Percentiles rank a stretch among this genome's conserved stretches.
Conservation (phyloP, 2,797 vertebrate genomes). For the Pipistrellus kuhlii region DNA sequence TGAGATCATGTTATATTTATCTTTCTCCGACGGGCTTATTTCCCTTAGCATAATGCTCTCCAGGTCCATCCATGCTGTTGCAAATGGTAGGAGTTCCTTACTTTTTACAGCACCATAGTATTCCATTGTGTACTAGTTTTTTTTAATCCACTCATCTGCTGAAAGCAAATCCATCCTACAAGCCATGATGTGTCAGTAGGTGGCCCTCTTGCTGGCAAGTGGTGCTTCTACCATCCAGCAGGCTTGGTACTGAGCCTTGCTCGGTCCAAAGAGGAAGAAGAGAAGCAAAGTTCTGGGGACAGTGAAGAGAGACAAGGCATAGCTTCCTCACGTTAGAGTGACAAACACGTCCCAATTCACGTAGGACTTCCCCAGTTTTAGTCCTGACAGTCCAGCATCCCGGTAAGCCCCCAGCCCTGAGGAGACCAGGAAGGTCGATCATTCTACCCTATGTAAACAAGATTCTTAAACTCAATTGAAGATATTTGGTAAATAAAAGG, state of each 20-base stretch:
- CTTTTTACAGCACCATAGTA: too few species aligned
- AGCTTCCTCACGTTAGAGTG: background rate
- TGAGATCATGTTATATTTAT: too few species aligned
- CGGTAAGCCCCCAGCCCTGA: background rate
- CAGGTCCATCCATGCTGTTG: too few species aligned
- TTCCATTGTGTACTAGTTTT: too few species aligned
- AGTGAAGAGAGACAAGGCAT: background rate
- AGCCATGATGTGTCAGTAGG: background rate
- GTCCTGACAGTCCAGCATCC: background rate
- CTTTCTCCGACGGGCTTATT: too few species aligned
- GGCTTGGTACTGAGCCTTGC: background rate
- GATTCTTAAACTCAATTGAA: background rate
- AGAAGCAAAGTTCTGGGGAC: background rate
- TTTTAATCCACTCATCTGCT: too few species aligned
- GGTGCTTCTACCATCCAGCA: background rate
- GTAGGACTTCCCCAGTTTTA: background rate
- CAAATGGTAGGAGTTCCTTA: too few species aligned
- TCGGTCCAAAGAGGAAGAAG: background rate
- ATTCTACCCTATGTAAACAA: background rate
- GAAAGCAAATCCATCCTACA: background rate
- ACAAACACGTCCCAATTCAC: background rate
- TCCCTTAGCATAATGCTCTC: too few species aligned
- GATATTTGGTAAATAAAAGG: background rate
- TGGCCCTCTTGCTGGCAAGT: background rate
- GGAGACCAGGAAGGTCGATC: background rate